Evolutionary conservation across 2,113 vertebrate genomes (phyloP).

Genomic region (Geothlypis trichas): DNA sequence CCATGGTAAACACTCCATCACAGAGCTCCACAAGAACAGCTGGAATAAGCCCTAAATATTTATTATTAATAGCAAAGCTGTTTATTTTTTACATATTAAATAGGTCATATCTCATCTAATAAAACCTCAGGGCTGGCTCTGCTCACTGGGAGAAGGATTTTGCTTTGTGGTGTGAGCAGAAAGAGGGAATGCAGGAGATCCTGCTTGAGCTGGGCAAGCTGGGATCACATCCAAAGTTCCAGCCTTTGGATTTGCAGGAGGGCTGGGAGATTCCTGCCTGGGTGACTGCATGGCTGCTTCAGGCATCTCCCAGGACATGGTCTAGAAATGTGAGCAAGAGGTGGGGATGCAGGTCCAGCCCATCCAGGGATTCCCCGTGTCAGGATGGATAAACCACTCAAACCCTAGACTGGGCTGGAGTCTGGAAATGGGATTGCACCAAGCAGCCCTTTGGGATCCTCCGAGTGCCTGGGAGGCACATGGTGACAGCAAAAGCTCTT

Average conservation of each 20-base stretch:
- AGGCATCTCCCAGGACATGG: neutral
- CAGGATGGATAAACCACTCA: conserved; percentile 23
- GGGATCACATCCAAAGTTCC: accelerated
- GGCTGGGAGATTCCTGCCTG: neutral
- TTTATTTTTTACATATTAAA: conserved; percentile 61
- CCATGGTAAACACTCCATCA: neutral
- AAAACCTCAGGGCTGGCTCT: neutral
- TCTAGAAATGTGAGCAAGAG: neutral
- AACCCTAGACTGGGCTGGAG: neutral
- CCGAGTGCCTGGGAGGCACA: neutral
- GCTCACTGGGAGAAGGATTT: neutral
- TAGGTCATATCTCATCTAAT: conserved; percentile 50
- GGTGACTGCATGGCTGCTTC: neutral
- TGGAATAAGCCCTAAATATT: conserved; percentile 46
- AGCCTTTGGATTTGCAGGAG: too few relatives aligned
- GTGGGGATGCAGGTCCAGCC: neutral
- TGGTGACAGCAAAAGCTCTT: neutral
- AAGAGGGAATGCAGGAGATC: neutral
- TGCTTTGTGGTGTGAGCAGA: neutral
- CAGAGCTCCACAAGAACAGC: neutral
- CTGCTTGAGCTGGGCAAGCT: neutral
- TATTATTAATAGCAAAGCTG: conserved; percentile 61
- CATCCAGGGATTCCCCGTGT: neutral
- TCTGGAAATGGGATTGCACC: neutral
- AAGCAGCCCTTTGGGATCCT: neutral